Conservation (phyloP, 2,797 vertebrate species). For the Chelmon rostratus region DNA sequence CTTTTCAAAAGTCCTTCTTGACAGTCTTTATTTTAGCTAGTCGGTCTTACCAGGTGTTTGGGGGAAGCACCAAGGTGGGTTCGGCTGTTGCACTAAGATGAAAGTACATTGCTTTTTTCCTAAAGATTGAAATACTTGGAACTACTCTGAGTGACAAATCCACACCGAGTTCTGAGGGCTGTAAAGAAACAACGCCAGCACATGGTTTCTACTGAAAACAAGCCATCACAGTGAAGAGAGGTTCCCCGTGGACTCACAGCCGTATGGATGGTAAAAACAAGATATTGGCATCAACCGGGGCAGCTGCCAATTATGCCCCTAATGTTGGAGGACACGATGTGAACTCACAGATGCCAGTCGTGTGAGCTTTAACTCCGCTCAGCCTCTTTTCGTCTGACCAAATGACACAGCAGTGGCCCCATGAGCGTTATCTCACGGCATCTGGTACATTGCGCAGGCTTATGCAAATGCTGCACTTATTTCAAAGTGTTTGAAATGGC, state of each 20-base stretch:
- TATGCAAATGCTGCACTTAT: constrained; percentile 37
- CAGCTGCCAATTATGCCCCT: constrained; percentile 42
- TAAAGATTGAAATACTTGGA: constrained; percentile 10
- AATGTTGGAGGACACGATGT: constrained; percentile 42
- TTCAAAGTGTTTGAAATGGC: constrained; percentile 44
- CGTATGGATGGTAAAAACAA: constrained; percentile 34
- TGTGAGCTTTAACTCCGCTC: constrained; percentile 45
- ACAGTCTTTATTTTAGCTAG: neutral
- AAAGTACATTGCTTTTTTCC: neutral
- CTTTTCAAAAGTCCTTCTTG: neutral
- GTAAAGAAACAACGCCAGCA: constrained; percentile 8
- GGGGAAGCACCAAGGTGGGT: neutral
- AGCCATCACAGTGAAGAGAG: neutral
- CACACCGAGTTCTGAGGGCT: constrained; percentile 10
- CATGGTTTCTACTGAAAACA: constrained; percentile 12
- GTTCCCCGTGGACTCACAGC: constrained; percentile 18
- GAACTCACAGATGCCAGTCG: constrained; percentile 58
- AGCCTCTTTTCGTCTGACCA: constrained; percentile 36
- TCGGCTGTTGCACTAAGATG: constrained; percentile 14
- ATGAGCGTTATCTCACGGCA: constrained; percentile 34
- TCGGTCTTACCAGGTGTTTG: constrained; percentile 5
- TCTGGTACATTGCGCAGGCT: constrained; percentile 33
- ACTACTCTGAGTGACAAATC: neutral
- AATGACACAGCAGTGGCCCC: constrained; percentile 43
- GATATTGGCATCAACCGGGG: constrained; percentile 24